Conservation (phyloP, 1,140 invertebrate genomes). For the Elymnias hypermnestra region DNA sequence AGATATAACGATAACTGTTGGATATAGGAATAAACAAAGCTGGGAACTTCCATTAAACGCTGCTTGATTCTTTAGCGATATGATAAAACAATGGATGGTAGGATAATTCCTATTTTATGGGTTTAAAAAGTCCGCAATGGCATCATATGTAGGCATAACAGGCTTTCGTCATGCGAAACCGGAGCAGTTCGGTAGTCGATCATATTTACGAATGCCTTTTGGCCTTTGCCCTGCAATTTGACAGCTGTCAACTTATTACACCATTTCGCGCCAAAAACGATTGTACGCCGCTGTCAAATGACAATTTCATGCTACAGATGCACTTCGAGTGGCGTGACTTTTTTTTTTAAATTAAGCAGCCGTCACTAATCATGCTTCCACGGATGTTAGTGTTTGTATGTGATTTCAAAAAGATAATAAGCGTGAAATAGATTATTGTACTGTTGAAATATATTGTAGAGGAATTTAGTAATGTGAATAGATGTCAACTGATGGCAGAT, state of each 20-base stretch:
- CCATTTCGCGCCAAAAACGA: constrained; percentile 31
- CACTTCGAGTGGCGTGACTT: constrained; percentile 38
- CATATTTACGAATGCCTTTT: too few relatives aligned
- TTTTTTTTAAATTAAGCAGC: constrained; percentile 33
- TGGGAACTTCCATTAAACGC: too few relatives aligned
- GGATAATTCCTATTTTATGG: too few relatives aligned
- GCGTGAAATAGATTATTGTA: constrained; percentile 23
- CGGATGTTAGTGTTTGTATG: constrained; percentile 7
- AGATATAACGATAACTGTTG: too few relatives aligned
- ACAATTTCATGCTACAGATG: constrained; percentile 56
- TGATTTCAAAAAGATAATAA: constrained; percentile 20
- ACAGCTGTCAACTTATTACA: constrained; percentile 37
- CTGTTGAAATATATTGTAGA: not conserved
- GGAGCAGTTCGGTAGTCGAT: too few relatives aligned
- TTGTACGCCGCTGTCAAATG: constrained; percentile 20
- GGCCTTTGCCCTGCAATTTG: constrained; percentile 22
- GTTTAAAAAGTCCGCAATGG: too few relatives aligned
- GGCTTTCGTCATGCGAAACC: too few relatives aligned
- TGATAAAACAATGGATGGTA: too few relatives aligned
- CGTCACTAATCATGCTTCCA: constrained; percentile 28
- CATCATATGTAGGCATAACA: too few relatives aligned
- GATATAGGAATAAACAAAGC: too few relatives aligned
- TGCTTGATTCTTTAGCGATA: too few relatives aligned
- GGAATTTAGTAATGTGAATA: not conserved
- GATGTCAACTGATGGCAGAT: constrained; percentile 10